Conservation (phyloP, 1,140 invertebrate species). For the Drosophila virilis region DNA sequence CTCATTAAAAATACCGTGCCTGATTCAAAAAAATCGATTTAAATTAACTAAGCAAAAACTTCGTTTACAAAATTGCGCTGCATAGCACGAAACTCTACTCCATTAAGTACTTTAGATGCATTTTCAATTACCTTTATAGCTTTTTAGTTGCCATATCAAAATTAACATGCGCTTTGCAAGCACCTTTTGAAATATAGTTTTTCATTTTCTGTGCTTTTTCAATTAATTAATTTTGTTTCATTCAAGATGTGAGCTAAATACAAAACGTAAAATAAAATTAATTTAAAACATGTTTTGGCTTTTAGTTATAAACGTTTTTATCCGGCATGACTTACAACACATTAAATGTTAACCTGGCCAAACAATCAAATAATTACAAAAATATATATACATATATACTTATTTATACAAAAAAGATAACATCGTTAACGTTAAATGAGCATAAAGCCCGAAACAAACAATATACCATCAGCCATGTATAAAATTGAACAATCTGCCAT, state of each 20-base stretch:
- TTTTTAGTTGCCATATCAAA: background rate
- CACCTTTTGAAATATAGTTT: conserved; percentile 31
- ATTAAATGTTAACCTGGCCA: conserved; percentile 46
- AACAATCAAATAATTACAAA: conserved; percentile 5
- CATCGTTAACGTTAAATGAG: conserved; percentile 30
- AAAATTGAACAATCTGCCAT: conserved; percentile 57
- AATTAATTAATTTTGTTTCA: conserved; percentile 12
- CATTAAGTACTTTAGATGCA: conserved; percentile 4
- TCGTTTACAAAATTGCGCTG: background rate
- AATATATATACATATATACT: conserved; percentile 10
- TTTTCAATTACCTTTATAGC: background rate
- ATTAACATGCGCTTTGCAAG: conserved; percentile 28
- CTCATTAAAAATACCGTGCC: conserved; percentile 48
- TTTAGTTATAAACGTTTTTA: conserved; percentile 38
- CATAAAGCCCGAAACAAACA: conserved; percentile 22
- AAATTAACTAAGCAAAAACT: conserved; percentile 4
- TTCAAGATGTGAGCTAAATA: conserved; percentile 13
- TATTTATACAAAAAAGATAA: conserved; percentile 8
- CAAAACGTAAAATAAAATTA: background rate
- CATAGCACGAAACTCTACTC: background rate
- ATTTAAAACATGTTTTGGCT: conserved; percentile 41
- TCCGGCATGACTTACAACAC: conserved; percentile 44
- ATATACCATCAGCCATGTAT: conserved; percentile 36
- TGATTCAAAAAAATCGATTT: conserved; percentile 41
- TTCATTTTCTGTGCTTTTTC: conserved; percentile 24